These are phyloP conservation scores for Mythimna vitellina DNA, from an alignment of 2,888 invertebrate genomes.

Conservation along the genomic window DNA sequence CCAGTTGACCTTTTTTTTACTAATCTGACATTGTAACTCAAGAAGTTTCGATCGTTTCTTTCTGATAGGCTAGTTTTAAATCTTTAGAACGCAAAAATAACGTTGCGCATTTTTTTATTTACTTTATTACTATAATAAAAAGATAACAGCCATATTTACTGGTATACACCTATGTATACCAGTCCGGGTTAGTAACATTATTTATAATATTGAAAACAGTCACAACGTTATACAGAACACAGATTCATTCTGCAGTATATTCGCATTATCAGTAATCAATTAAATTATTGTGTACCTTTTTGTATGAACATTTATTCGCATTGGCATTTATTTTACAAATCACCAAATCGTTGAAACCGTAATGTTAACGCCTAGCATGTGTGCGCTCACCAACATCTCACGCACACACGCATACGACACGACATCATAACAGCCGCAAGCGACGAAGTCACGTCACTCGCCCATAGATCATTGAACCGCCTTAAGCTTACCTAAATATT, in stretches of 20 bases:
- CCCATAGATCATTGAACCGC: no score
- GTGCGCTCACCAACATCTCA: no score
- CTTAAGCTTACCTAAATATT: no score
- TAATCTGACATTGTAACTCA: no score
- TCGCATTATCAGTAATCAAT: conserved; percentile 1
- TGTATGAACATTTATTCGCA: neutral
- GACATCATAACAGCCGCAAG: no score
- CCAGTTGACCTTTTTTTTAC: neutral
- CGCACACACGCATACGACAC: no score
- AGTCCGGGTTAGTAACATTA: neutral
- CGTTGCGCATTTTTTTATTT: neutral
- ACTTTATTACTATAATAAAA: conserved; percentile 1
- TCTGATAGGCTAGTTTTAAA: neutral
- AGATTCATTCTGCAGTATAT: conserved; percentile 1
- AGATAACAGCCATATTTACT: neutral
- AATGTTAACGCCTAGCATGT: no score
- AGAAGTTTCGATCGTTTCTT: neutral
- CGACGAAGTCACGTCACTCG: no score
- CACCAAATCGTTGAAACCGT: neutral
- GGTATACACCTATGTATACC: neutral
- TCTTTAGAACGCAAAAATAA: neutral
- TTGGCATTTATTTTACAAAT: neutral
- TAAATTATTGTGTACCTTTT: neutral
- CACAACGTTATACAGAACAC: conserved; percentile 6
- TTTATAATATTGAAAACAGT: conserved; percentile 12